Evolutionary conservation across 2,113 vertebrate species (phyloP).

Genomic region (Trogon melanurus): DNA sequence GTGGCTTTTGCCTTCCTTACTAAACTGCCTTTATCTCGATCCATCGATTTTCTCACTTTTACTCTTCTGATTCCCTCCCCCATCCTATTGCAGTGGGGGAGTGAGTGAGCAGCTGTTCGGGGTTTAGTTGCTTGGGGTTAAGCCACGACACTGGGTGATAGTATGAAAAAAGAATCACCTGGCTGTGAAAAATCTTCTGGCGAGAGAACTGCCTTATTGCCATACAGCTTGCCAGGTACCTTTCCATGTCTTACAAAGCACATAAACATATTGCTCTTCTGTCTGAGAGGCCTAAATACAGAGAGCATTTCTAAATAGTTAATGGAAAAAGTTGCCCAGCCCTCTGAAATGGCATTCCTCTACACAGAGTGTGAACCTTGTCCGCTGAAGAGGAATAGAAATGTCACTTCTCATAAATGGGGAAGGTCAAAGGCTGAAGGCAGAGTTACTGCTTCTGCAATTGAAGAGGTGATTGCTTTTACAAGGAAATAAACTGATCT

Average conservation of each 20-base stretch:
- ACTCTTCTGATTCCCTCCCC: neutral
- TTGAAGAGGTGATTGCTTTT: slow-evolving; percentile 12
- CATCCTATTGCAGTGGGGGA: neutral
- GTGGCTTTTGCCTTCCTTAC: neutral
- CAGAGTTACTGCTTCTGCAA: neutral
- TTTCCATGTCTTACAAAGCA: neutral
- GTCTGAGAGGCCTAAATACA: neutral
- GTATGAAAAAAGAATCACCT: neutral
- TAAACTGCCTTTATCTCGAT: neutral
- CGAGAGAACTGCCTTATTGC: neutral
- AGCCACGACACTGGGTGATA: neutral
- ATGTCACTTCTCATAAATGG: neutral
- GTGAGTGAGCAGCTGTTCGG: neutral
- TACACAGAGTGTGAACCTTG: neutral
- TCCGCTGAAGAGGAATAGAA: neutral
- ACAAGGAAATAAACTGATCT: neutral
- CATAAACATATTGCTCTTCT: neutral
- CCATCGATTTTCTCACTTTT: neutral
- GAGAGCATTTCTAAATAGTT: neutral
- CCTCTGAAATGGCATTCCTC: neutral
- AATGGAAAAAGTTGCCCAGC: neutral
- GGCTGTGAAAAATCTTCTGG: neutral
- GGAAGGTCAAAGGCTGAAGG: neutral
- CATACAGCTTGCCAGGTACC: neutral
- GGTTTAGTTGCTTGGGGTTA: neutral